phyloP scores from a whole-genome alignment of 2,888 invertebrate genomes.

The Trypoxylon attenuatum region DNA sequence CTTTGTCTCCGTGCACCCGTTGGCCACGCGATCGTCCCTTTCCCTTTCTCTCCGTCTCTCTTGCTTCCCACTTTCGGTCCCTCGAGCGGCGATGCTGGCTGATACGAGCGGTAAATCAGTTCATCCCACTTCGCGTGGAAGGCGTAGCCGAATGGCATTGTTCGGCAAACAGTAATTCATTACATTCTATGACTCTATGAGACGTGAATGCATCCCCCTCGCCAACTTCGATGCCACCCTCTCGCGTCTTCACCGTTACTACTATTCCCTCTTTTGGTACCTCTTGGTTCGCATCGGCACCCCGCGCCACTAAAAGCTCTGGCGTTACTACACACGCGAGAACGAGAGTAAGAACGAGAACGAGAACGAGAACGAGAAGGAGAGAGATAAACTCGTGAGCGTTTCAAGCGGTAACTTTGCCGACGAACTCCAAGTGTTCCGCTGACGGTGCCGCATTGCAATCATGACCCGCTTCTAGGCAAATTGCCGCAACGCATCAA shows the following conservation, averaged over 20 bases:
- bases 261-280: neutral
- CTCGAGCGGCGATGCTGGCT: slow-evolving; percentile 30
- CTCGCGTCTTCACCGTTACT: neutral
- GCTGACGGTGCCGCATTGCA: slow-evolving; percentile 50
- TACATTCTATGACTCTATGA: slow-evolving; percentile 61
- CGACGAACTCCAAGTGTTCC: slow-evolving; percentile 53
- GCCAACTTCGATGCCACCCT: slow-evolving; percentile 39
- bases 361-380: neutral
- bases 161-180: slow-evolving; percentile 68
- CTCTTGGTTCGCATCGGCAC: too few species aligned
- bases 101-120: slow-evolving; percentile 61
- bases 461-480: slow-evolving; percentile 53
- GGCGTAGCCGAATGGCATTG: slow-evolving; percentile 55
- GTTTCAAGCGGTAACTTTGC: slow-evolving; percentile 48
- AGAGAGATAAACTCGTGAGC: slow-evolving; percentile 16
- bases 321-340: slow-evolving; percentile 23
- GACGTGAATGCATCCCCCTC: slow-evolving; percentile 55
- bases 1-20: slow-evolving; percentile 6
- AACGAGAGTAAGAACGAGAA: neutral
- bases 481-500: slow-evolving; percentile 42
- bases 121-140: slow-evolving; percentile 51
- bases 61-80: too few species aligned
- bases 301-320: slow-evolving; percentile 14
- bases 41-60: neutral
- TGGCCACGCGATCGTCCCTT: neutral